Evolutionary conservation across 1,140 invertebrate species (phyloP), one percentile per base, ranked within the genome.

Genomic region (Pseudomyrmex sp.): DNA sequence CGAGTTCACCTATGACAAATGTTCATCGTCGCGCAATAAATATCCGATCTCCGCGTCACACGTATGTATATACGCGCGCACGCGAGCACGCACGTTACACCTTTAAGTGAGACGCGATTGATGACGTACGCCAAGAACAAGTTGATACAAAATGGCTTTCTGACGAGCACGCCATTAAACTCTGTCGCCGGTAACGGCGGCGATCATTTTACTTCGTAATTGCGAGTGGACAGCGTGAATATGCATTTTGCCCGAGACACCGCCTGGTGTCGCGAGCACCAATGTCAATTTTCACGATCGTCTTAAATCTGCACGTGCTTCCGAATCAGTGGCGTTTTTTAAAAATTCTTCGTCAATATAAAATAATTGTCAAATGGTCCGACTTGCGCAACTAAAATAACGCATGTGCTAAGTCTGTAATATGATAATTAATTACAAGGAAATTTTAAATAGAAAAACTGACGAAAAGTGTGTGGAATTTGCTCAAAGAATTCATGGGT

Each of bases 131-230:
- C 76, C 65, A 70, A 59, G 52, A 79, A 79, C 35, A 69, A 79
- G 76, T 70, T 79, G 65, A 70, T 79, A 70, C 76, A 79, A 79
- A 79, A 79, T 69, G 54, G 52, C 20, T 58, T 69, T 59, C 76
- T 79, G 65, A 79, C 65, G 44, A 79, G 44, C 76, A 18, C 52
- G 44, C 54, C 58, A 69, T 79, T 79, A 79, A 79, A 79, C 52
- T 70, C 63, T 70, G 76, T 79, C 76, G 20, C 10, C 44, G 20
- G 35, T 58, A 79, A 70, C 52, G 70, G 44, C 44, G 35, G 44
- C 15, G 44, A 79, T 79, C 58, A 79, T 70, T 70, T 79, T 46
- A 18, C 52, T 66, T 5, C 18, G 18, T 77, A 68, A 77, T 77
- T 69, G 52, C 76, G 20, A 79, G 76, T 69, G 56, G 52, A 79